Conservation (phyloP, 2,797 vertebrate genomes). For the Octomys mimax region DNA sequence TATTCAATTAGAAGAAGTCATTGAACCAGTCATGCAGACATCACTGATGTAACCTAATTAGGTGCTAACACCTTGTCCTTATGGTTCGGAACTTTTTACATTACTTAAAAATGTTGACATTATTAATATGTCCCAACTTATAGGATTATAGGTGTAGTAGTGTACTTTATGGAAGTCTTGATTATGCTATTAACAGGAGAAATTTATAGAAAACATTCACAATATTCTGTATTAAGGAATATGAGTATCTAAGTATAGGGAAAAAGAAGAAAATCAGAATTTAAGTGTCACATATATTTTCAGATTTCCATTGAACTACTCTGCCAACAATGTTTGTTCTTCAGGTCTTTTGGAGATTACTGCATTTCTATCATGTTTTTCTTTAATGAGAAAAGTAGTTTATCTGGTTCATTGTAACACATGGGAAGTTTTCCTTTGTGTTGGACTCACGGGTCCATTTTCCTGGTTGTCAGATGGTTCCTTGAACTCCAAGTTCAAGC, state of each 20-base stretch:
- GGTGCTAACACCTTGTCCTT: background rate
- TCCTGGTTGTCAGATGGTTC: background rate
- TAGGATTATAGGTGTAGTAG: background rate
- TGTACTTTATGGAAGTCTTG: conserved; percentile 22
- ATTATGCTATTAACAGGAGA: background rate
- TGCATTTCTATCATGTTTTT: conserved; percentile 5
- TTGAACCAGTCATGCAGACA: background rate
- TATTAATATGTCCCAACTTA: background rate
- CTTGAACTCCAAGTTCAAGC: background rate
- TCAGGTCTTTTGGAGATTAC: background rate
- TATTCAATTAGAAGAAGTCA: background rate
- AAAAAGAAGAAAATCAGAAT: background rate
- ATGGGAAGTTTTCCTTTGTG: background rate
- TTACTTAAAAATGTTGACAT: background rate
- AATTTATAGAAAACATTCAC: conserved; percentile 31
- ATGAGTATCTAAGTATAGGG: background rate
- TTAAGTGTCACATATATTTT: background rate
- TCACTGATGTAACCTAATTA: background rate
- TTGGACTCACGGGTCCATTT: background rate
- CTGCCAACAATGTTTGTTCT: background rate
- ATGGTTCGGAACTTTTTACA: background rate
- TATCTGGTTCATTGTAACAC: background rate
- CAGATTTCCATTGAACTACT: background rate
- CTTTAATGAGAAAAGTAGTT: background rate
- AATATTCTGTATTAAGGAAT: background rate